Base-by-base conservation (phyloP, 2,797 vertebrate species). In the Monodelphis domestica region DNA sequence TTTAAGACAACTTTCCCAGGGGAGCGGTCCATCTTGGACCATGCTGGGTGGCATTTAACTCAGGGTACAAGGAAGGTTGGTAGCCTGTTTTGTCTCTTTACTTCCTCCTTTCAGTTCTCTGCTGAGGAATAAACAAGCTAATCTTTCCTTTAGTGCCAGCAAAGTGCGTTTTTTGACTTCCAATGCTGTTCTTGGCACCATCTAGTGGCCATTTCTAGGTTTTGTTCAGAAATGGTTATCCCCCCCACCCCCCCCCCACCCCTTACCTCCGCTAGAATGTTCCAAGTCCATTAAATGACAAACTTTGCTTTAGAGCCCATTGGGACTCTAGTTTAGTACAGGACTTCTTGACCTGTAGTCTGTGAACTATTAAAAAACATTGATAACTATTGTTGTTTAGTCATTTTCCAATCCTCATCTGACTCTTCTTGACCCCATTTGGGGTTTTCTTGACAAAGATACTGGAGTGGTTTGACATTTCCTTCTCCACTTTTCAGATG, bases 21-120 rank as follows among this genome's bases (percentile, higher is more conserved):
- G 15, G 12, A 53, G 28, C 53, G 12, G 97, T 96, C 95, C 56
- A 94, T 92, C 87, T 6, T 0, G 93, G 96, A 38, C 56, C 93
- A 0, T 94, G 94, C 93, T 0, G 56, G 59, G 95, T 54, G 94
- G 89, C 89, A 70, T 94, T 92, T 94, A 95, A 96, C 95, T 89
- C 55, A 26, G 93, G 91, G 5, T 11, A 94, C 92, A 21, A 96
- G 95, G 92, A 95, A 89, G 95, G 95, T 91, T 29, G 56, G 87
- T 91, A 93, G 87, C 53, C 95, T 21, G 54, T 2, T 91, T 53
- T 53, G 87, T 92, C 89, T 53, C 92, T 12, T 0, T 0, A 84
- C 90, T 98, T 97, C 97, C 97, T 97, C 93, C 90, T 97, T 96
- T 91, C 96, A 95, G 96, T 89, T 45, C 91, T 89, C 53, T 9